Conservation (phyloP, 1,140 invertebrate genomes). For the Cheumatopsyche charites region DNA sequence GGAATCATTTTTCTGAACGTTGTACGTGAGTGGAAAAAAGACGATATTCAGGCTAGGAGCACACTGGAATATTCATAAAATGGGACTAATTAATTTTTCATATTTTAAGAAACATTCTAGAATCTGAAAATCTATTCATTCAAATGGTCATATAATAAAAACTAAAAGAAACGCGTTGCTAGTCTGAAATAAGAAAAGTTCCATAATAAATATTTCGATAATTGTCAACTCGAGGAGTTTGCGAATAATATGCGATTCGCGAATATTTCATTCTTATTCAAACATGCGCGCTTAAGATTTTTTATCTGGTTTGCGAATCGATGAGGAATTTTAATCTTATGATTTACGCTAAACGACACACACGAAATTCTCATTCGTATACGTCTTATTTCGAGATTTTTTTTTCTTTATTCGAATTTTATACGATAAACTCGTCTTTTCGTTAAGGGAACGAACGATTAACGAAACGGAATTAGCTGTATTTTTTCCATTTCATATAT, state of each 20-base stretch:
- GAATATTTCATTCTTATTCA: slow-evolving; percentile 20
- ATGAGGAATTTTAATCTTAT: slow-evolving; percentile 12
- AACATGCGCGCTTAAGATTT: slow-evolving; percentile 1
- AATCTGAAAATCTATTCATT: no score
- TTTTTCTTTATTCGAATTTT: no score
- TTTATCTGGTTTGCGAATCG: background rate
- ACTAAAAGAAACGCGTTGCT: no score
- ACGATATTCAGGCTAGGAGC: background rate
- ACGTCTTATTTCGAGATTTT: no score
- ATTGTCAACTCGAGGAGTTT: background rate
- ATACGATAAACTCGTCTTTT: no score
- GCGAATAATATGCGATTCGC: no score
- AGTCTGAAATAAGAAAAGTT: background rate
- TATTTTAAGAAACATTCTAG: no score
- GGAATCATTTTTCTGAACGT: slow-evolving; percentile 33
- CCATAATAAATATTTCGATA: background rate
- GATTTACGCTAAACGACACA: background rate
- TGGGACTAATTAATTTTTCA: no score
- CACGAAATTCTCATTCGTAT: background rate
- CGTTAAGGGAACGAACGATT: no score
- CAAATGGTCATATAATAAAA: no score
- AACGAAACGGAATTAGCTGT: no score
- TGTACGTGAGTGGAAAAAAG: no score
- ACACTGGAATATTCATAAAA: background rate
- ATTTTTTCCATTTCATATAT: background rate